A percentile compares a stretch with the other conserved stretches of the same genome.
These are phyloP conservation scores for Rhagium mordax DNA, from an alignment of 2,888 invertebrate species.

Conservation along the genomic window DNA sequence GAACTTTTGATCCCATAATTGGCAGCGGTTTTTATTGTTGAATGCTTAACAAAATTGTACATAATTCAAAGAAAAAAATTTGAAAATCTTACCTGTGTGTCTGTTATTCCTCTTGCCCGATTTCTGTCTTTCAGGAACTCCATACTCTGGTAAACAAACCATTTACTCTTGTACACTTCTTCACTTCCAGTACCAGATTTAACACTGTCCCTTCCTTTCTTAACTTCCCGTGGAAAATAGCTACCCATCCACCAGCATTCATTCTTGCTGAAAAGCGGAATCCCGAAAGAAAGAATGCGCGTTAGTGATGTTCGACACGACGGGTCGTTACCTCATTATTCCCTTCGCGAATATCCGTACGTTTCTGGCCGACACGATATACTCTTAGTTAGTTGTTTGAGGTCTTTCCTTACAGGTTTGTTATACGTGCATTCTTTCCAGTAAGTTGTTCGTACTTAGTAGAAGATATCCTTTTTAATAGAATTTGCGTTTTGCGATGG, in stretches of 20 bases:
- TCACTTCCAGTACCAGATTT: not conserved
- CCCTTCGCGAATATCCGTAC: not conserved
- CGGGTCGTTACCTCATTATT: not conserved
- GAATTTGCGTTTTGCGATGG: no score
- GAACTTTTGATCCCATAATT: no score
- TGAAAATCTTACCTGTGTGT: no score
- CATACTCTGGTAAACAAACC: conserved; percentile 29
- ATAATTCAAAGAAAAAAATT: no score
- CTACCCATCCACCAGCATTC: no score
- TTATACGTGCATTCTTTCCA: no score
- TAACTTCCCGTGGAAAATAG: conserved; percentile 23
- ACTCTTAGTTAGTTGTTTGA: not conserved
- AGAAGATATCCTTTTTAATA: no score
- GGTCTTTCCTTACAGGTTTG: not conserved
- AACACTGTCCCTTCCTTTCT: conserved; percentile 8
- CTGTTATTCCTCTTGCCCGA: not conserved
- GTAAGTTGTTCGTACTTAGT: no score
- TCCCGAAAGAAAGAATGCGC: no score
- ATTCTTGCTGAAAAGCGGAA: no score
- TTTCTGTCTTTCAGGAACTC: conserved; percentile 23
- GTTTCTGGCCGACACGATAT: not conserved
- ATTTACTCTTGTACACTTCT: conserved; percentile 29
- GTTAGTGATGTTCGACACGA: not conserved
- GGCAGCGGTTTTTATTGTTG: no score
- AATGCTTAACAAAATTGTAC: no score